Percentiles rank a stretch among this genome's conserved stretches.
These are phyloP conservation scores for Cephalophus harveyi DNA, from an alignment of 2,113 vertebrate species.

Conservation along the genomic window DNA sequence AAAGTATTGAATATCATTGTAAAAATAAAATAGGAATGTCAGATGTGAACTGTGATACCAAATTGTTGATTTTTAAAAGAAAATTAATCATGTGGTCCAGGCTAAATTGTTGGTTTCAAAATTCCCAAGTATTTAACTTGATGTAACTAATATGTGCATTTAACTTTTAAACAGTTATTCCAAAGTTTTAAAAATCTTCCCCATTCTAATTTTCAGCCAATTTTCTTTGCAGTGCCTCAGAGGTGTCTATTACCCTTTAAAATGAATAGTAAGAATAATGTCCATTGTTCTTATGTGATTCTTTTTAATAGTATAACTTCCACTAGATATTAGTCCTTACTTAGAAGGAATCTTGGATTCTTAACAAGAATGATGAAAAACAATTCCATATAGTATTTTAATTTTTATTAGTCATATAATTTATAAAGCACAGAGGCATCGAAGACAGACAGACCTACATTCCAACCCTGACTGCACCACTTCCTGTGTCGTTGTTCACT, in stretches of 20 bases:
- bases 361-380: neutral
- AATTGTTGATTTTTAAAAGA: constrained; percentile 61
- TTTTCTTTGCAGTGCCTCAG: neutral
- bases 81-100: constrained; percentile 46
- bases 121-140: constrained; percentile 47
- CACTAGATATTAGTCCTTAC: neutral
- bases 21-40: constrained; percentile 64
- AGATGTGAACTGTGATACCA: constrained; percentile 55
- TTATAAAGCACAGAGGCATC: neutral
- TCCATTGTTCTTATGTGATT: neutral
- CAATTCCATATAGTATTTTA: neutral
- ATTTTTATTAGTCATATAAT: neutral
- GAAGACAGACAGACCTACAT: neutral
- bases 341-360: neutral
- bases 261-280: neutral
- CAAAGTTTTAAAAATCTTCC: constrained; percentile 7
- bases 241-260: neutral
- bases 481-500: neutral
- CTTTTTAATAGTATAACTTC: neutral
- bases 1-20: constrained; percentile 60
- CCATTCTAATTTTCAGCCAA: neutral
- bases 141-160: constrained; percentile 35
- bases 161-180: constrained; percentile 41
- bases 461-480: neutral
- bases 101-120: constrained; percentile 55